phyloP scores from a whole-genome alignment of 1,140 invertebrate genomes.

The Zaprionus davidi region DNA sequence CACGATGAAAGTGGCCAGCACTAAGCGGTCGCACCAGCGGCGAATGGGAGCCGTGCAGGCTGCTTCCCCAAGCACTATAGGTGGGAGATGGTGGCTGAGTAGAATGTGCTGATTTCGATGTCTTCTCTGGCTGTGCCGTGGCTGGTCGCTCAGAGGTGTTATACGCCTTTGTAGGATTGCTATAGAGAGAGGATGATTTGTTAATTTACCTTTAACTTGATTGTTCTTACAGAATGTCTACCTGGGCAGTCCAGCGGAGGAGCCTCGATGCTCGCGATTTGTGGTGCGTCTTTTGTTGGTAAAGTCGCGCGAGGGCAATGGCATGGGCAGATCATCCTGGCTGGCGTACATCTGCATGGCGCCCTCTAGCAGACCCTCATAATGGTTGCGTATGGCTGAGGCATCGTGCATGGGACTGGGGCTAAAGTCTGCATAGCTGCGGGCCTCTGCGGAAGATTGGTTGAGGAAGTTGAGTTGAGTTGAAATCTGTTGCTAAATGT shows the following conservation, averaged over 20 bases:
- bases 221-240: background rate
- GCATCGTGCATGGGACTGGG: slow-evolving; percentile 82
- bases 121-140: slow-evolving; percentile 80
- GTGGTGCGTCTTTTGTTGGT: slow-evolving; percentile 73
- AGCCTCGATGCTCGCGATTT: slow-evolving; percentile 78
- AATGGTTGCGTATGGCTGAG: slow-evolving; percentile 79
- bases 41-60: slow-evolving; percentile 73
- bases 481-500: slow-evolving; percentile 33
- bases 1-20: slow-evolving; percentile 87
- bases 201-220: background rate
- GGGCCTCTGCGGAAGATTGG: slow-evolving; percentile 76
- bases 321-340: slow-evolving; percentile 78
- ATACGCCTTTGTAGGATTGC: slow-evolving; percentile 54
- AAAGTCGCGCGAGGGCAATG: slow-evolving; percentile 73
- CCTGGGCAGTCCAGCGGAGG: slow-evolving; percentile 76
- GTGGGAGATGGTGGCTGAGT: slow-evolving; percentile 80
- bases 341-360: slow-evolving; percentile 83
- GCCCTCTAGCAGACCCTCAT: slow-evolving; percentile 81
- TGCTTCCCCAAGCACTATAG: slow-evolving; percentile 77
- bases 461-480: slow-evolving; percentile 66
- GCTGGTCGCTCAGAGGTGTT: slow-evolving; percentile 66
- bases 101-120: slow-evolving; percentile 70
- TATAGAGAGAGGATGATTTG: background rate
- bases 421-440: slow-evolving; percentile 68
- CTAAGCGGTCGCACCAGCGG: slow-evolving; percentile 85